These are phyloP conservation scores for Sycobia sp. DNA, from an alignment of 1,140 invertebrate genomes.

Conservation along the genomic window DNA sequence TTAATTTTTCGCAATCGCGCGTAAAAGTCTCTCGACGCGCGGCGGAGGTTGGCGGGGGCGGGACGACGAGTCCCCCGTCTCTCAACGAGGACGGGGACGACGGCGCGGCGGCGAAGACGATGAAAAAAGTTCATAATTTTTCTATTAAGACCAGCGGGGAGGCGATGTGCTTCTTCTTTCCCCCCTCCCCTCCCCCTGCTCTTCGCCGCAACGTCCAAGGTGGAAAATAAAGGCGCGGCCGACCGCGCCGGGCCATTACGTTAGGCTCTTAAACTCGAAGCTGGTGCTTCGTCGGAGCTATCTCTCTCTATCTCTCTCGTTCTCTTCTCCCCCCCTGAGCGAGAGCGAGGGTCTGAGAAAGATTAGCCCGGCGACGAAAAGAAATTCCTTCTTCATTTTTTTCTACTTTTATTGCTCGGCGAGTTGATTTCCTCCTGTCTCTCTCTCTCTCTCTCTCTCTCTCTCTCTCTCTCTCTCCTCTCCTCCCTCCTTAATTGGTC, in stretches of 20 bases:
- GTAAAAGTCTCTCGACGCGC: no score
- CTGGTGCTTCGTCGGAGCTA: not conserved
- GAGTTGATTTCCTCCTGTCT: not conserved
- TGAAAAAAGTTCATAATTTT: constrained; percentile 61
- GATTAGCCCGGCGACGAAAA: not conserved
- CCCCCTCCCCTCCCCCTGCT: no score
- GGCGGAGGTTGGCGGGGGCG: no score
- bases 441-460: not conserved
- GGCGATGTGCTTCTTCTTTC: no score
- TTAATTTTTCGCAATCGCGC: no score
- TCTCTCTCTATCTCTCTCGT: no score
- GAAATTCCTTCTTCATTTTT: not conserved
- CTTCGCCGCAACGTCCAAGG: no score
- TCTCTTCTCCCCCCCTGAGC: no score
- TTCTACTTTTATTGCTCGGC: not conserved
- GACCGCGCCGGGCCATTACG: not conserved
- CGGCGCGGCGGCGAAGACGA: constrained; percentile 51
- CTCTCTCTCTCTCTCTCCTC: not conserved
- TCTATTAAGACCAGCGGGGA: constrained; percentile 53
- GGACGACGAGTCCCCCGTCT: constrained; percentile 48
- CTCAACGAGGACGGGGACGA: no score
- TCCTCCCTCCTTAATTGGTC: no score
- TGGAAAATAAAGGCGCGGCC: constrained; percentile 19
- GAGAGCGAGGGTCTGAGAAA: not conserved
- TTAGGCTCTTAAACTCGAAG: not conserved